Percentiles rank a stretch among this genome's conserved stretches.
Evolutionary conservation across 2,113 vertebrate genomes (phyloP).

Genomic region (Pagrus major): DNA sequence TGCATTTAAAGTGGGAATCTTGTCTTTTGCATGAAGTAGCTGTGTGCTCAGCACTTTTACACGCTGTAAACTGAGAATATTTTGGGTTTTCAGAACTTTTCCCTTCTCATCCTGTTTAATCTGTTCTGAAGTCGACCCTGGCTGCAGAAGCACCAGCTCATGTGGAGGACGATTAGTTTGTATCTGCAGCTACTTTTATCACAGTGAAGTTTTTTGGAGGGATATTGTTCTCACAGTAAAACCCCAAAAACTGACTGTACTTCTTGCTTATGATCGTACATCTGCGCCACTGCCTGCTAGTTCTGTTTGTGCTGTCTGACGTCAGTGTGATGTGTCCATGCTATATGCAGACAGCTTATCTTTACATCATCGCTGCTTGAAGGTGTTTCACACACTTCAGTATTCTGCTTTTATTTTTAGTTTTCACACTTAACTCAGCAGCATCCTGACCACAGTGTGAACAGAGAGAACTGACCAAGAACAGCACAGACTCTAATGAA

Average conservation of each 20-base stretch:
- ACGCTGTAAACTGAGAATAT: background rate
- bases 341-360: background rate
- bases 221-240: background rate
- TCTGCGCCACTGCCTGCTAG: background rate
- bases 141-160: no score
- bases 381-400: background rate
- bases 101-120: background rate
- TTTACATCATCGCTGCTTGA: background rate
- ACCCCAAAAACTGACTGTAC: background rate
- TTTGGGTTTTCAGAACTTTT: background rate
- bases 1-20: background rate
- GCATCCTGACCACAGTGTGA: background rate
- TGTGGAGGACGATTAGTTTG: no score
- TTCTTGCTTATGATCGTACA: accelerated
- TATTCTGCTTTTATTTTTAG: background rate
- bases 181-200: no score
- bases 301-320: background rate
- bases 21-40: background rate
- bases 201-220: background rate
- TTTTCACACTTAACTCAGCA: background rate
- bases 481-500: background rate
- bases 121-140: background rate
- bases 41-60: no score
- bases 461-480: background rate
- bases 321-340: background rate